phyloP scores from a whole-genome alignment of 2,888 invertebrate species.

The Sclerodermus sp. region DNA sequence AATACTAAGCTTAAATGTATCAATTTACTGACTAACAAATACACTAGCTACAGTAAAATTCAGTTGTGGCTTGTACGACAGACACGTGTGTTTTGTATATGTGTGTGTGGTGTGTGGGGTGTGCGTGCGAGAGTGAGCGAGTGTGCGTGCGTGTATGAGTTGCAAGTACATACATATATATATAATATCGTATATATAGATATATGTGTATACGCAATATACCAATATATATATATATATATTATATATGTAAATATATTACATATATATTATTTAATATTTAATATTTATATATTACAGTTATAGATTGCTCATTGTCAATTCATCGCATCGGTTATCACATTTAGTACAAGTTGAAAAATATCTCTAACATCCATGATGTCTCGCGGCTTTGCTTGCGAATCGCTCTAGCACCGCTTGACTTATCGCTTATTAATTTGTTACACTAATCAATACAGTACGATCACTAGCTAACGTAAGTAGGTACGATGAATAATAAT shows the following conservation, averaged over 20 bases:
- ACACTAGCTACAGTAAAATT: constrained; percentile 37
- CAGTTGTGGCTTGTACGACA: constrained; percentile 51
- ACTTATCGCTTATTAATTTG: background rate
- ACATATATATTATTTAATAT: constrained; percentile 21
- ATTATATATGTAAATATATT: constrained; percentile 25
- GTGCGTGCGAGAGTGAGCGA: background rate
- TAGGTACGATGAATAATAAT: constrained; percentile 49
- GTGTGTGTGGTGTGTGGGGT: no score
- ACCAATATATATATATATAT: constrained; percentile 34
- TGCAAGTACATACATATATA: constrained; percentile 26
- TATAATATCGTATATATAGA: constrained; percentile 29
- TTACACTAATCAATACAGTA: constrained; percentile 7
- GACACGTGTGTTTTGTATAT: constrained; percentile 47
- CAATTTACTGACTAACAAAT: constrained; percentile 34
- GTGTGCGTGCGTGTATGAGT: background rate
- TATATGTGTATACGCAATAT: constrained; percentile 1
- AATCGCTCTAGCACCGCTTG: background rate
- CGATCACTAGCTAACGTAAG: constrained; percentile 33
- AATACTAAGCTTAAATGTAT: no score
- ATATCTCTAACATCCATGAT: constrained; percentile 59
- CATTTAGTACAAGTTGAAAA: constrained; percentile 58
- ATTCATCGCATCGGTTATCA: constrained; percentile 54
- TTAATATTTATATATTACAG: constrained; percentile 50
- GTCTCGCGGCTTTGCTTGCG: background rate
- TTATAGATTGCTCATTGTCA: constrained; percentile 59